phyloP scores from a whole-genome alignment of 2,113 vertebrate genomes.

The Propithecus coquereli region DNA sequence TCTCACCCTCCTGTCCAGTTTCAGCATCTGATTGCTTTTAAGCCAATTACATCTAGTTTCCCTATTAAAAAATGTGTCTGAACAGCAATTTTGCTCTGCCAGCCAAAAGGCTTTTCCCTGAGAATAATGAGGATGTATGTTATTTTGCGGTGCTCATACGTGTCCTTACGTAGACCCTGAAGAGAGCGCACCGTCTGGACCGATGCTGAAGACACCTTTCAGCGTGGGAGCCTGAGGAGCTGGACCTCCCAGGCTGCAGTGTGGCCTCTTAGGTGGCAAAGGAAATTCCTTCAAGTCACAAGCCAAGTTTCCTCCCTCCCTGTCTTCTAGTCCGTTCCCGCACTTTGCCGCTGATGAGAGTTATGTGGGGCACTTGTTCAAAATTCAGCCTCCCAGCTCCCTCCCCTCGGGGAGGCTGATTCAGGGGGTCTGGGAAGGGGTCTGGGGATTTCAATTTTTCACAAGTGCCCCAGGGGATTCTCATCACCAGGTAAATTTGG shows the following conservation, averaged over 20 bases:
- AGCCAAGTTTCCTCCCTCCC: neutral
- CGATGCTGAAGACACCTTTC: neutral
- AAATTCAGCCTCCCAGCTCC: conserved; percentile 61
- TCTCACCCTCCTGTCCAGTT: neutral
- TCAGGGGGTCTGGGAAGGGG: neutral
- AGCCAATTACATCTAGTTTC: conserved; percentile 68
- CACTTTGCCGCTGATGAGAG: conserved; percentile 8
- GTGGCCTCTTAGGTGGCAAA: neutral
- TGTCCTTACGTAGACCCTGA: neutral
- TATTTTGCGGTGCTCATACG: neutral
- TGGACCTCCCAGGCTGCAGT: neutral
- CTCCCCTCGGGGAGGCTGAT: conserved; percentile 1
- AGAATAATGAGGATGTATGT: neutral
- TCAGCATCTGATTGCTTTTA: conserved; percentile 46
- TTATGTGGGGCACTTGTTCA: conserved; percentile 47
- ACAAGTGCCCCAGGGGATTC: conserved; percentile 46
- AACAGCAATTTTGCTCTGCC: conserved; percentile 56
- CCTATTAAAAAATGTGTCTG: conserved; percentile 54
- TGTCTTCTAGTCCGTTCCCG: neutral
- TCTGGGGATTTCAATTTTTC: conserved; percentile 66
- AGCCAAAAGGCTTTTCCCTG: conserved; percentile 22
- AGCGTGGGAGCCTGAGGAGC: neutral
- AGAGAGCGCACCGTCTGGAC: neutral
- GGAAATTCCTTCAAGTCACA: neutral
- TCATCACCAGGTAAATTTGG: conserved; percentile 1